Percentiles rank a stretch among this genome's conserved stretches.
Evolutionary conservation across 2,797 vertebrate species (phyloP).

Genomic region (Aratinga solstitialis): DNA sequence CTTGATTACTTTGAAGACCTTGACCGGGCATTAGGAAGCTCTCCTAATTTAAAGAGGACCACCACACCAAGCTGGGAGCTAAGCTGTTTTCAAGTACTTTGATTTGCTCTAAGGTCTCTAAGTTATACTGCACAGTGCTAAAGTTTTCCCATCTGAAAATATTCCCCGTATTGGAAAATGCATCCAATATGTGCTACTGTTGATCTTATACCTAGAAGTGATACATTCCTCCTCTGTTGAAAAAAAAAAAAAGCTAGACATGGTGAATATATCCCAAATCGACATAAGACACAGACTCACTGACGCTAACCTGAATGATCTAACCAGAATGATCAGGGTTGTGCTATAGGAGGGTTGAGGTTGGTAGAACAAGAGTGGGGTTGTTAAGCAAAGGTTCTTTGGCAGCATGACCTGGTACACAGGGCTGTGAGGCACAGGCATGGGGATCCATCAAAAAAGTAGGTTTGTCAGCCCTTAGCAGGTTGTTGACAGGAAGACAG

Average conservation of each 20-base stretch:
- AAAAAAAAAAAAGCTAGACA: not conserved
- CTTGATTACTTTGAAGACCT: not conserved
- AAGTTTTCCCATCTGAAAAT: not conserved
- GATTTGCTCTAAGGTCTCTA: not conserved
- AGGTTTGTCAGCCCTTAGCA: not conserved
- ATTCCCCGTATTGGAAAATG: not conserved
- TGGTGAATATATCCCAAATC: not conserved
- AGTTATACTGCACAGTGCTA: not conserved
- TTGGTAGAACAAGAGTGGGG: not conserved
- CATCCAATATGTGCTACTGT: not conserved
- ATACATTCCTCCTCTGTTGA: not conserved
- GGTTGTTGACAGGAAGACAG: not conserved
- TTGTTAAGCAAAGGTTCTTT: not conserved
- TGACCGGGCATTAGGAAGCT: not conserved
- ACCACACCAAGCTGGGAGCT: not conserved
- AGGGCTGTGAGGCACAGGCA: not conserved
- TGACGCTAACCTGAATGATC: not conserved
- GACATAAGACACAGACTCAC: not conserved
- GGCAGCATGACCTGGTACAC: not conserved
- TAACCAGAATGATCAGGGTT: rapidly evolving
- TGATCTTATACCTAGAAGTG: not conserved
- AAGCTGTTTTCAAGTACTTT: not conserved
- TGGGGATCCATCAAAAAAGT: rapidly evolving
- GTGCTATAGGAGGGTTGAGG: not conserved
- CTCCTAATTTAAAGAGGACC: not conserved